Evolutionary conservation across 2,888 invertebrate genomes (phyloP), one percentile per base, ranked within the genome.

Genomic region (Pseudeuparius sepicola): DNA sequence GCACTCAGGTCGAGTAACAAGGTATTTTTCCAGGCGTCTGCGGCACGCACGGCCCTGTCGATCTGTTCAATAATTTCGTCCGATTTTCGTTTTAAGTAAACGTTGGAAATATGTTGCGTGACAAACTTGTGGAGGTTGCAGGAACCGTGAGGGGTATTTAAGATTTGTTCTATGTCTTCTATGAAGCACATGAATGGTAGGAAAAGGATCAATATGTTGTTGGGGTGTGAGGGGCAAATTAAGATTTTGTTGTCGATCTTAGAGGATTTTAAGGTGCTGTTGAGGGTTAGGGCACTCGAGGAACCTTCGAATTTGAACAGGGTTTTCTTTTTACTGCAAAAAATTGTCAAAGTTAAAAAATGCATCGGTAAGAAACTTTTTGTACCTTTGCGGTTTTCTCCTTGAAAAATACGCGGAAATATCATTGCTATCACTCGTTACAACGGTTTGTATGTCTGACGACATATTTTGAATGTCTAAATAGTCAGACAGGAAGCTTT

Each of bases 101-200:
- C 82, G 50, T 86, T 81, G 46, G 83, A 82, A 14, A 93, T 82
- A 62, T 90, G 88, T 57, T 88, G 83, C 28, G 80, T 77, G 35
- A 94, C 66, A 62, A 90, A 93, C 43, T 77, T 77, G 52, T 87
- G 82, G 36, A 93, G 67, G 2, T 81, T 79, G 54, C 86, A 86
- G 26, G 80, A 3, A 58, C 60, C 45, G 42, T 42, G 36, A 33
- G 41, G 10, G 15, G 37, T 24, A 4, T 36, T 38, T 37, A 27
- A 67, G 26, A 71, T 70, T 45, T 65, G 66, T 59, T 93, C 92
- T 42, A 93, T 81, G 59, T 92, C 85, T 35, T 78, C 76, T 43
- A 88, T 79, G 48, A 93, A 86, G 39, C 74, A 71, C 66, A 83
- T 81, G 39, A 94, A 67, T 2, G 88, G 79, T 27, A 84, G 78